Evolutionary conservation across 2,888 invertebrate genomes (phyloP), one percentile per base, ranked within the genome.

Genomic region (Zygogramma bicolorata): DNA sequence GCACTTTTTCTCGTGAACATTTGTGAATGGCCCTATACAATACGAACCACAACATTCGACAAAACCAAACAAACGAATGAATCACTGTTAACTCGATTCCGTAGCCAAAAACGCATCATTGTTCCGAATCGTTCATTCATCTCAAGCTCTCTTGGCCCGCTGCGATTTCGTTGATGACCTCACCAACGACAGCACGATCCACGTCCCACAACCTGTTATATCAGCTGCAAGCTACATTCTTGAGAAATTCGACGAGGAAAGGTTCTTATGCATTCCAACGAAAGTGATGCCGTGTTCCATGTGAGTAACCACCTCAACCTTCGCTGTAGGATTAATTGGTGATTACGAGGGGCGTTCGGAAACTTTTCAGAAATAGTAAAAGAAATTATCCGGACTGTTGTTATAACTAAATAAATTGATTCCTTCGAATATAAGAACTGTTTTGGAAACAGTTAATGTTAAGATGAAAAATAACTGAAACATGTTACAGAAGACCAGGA

Each of bases 201-300:
- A 46, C 46, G 20, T 8, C 46, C 53, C 27, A 63, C 49, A 25
- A 29, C 46, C 29, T 29, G 63, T 25, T 31, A 46, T 34, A 62
- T 70, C 69, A 70, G 65, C 65, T 70, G 69, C 59, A 42, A 59
- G 15, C 69, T 57, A 69, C 69, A 70, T 70, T 70, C 69, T 68
- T 38, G 53, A 68, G 68, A 68, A 49, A 63, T 63, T 63, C 42
- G n/a, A 63, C 46, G 13, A 46, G 63, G 18, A 63, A 57, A 38
- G 58, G 57, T 68, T 29, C 49, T 49, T 31, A 57, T 67, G 73
- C 70, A 73, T 73, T 73, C 73, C 70, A 70, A 68, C 53, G 73
- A 73, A 73, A 73, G 73, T 70, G 73, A 73, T 67, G 59, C 20
- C 67, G 57, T 20, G 46, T 46, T 46, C 20, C 46, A 46, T 20